Conservation (phyloP, 2,797 vertebrate species). For the Buphagus erythrorhynchus region DNA sequence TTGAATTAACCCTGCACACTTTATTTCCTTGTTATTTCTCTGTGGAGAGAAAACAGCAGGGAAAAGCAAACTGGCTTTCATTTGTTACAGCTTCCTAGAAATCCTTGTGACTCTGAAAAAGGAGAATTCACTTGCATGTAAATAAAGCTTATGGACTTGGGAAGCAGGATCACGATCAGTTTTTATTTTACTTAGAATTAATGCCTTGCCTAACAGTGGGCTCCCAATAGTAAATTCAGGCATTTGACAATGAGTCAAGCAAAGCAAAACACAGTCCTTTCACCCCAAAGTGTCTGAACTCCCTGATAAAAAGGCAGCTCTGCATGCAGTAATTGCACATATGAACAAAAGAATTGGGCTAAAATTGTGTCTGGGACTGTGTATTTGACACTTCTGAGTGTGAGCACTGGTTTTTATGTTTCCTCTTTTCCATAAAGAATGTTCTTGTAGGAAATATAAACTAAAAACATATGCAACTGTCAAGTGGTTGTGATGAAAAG, state of each 20-base stretch:
- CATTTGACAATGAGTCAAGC: neutral
- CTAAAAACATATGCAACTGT: neutral
- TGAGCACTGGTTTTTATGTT: neutral
- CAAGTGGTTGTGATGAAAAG: slow-evolving; percentile 6
- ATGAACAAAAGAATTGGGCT: neutral
- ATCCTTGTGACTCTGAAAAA: slow-evolving; percentile 6
- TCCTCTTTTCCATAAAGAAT: neutral
- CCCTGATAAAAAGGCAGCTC: neutral
- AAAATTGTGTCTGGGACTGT: neutral
- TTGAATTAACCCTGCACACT: neutral
- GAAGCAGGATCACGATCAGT: neutral
- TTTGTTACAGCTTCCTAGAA: slow-evolving; percentile 3
- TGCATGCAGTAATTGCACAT: neutral
- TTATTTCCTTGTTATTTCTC: slow-evolving; percentile 4
- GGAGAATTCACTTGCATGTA: neutral
- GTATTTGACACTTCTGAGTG: neutral
- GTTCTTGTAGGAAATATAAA: neutral
- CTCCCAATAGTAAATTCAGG: neutral
- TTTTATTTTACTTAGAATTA: slow-evolving; percentile 3
- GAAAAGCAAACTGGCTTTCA: neutral
- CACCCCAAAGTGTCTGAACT: neutral
- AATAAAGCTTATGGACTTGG: neutral
- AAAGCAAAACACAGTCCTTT: neutral
- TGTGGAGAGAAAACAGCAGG: neutral
- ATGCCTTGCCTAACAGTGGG: neutral